Percentiles rank a stretch among this genome's conserved stretches.
phyloP scores from a whole-genome alignment of 2,113 vertebrate species.

The Trogon melanurus region DNA sequence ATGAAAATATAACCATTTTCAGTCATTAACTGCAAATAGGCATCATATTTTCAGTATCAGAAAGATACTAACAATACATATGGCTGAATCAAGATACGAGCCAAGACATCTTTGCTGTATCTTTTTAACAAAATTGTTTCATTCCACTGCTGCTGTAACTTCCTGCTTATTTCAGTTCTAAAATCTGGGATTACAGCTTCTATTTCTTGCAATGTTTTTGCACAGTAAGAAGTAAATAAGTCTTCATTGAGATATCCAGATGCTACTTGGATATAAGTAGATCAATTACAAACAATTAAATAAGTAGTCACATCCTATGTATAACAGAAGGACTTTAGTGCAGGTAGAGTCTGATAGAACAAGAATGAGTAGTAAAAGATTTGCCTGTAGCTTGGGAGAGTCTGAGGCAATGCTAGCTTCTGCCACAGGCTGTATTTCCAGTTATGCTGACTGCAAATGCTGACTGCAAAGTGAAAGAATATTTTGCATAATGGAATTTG shows the following conservation, averaged over 20 bases:
- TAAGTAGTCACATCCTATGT: not conserved
- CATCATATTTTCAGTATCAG: not conserved
- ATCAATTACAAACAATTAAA: not conserved
- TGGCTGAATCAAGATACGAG: not conserved
- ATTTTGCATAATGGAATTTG: slow-evolving; percentile 7
- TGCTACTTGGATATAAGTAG: not conserved
- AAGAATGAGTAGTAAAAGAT: not conserved
- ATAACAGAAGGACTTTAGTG: not conserved
- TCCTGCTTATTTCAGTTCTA: not conserved
- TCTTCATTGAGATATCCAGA: not conserved
- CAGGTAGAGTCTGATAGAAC: not conserved
- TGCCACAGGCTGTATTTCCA: slow-evolving; percentile 8
- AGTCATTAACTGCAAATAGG: not conserved
- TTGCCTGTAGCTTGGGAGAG: slow-evolving; percentile 15
- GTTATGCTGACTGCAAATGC: not conserved
- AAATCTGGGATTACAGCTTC: not conserved
- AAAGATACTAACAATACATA: not conserved
- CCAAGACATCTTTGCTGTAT: not conserved
- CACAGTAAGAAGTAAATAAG: not conserved
- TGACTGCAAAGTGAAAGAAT: not conserved
- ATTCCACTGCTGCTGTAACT: not conserved
- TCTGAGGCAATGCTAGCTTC: not conserved
- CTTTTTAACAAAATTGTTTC: not conserved
- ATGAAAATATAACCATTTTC: not conserved
- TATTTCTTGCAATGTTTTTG: not conserved